Conservation (phyloP, 2,113 vertebrate genomes). For the Pavo muticus region DNA sequence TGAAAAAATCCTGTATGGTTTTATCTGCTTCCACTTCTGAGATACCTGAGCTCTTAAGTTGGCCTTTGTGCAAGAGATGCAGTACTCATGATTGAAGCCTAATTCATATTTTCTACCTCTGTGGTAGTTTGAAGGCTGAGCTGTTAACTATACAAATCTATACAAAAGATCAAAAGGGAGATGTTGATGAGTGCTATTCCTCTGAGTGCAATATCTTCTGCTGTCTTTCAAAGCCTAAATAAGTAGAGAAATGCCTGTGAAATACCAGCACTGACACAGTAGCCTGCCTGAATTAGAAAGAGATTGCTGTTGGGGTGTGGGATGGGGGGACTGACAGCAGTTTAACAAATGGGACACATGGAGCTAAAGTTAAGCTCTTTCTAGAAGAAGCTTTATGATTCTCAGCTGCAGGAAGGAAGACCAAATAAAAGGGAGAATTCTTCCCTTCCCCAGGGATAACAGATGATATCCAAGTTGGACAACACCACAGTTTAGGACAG, state of each 20-base stretch:
- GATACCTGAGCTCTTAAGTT: not conserved
- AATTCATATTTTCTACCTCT: not conserved
- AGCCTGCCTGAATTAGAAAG: not conserved
- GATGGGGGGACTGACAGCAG: not conserved
- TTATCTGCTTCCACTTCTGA: not conserved
- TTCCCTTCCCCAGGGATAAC: not conserved
- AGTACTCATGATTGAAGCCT: not conserved
- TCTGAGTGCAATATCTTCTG: not conserved
- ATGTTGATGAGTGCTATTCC: not conserved
- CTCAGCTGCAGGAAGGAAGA: not conserved
- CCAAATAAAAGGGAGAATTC: not conserved
- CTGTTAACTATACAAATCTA: not conserved
- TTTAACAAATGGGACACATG: not conserved
- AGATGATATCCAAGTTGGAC: not conserved
- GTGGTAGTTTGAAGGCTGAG: not conserved
- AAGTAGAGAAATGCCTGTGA: not conserved
- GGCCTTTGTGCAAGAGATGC: not conserved
- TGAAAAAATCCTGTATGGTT: not conserved
- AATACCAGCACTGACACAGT: not conserved
- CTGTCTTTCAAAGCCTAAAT: not conserved
- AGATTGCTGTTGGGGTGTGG: not conserved
- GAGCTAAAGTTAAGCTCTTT: not conserved
- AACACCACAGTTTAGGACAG: not conserved
- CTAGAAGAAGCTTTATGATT: not conserved
- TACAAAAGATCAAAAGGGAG: not conserved